These are phyloP conservation scores for Phoxinus phoxinus DNA, from an alignment of 2,113 vertebrate genomes.

Conservation along the genomic window DNA sequence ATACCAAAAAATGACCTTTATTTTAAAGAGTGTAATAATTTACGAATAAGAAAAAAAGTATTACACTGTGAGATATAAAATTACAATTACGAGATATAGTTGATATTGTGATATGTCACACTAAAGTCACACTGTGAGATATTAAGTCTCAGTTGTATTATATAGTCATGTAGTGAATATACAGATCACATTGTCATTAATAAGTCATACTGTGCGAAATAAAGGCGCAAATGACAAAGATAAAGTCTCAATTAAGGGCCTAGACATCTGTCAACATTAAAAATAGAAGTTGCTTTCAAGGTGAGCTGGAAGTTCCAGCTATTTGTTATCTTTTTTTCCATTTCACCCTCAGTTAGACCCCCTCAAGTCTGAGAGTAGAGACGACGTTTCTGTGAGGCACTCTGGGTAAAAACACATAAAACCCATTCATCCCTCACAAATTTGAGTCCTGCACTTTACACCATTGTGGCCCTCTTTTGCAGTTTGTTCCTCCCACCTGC, in stretches of 20 bases:
- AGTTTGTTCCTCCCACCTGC: conserved; percentile 65
- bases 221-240: background rate
- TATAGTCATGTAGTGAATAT: background rate
- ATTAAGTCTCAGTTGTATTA: background rate
- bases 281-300: conserved; percentile 13
- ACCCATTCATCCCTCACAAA: conserved; percentile 60
- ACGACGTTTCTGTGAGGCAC: background rate
- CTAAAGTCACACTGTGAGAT: background rate
- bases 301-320: background rate
- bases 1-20: no score
- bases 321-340: conserved; percentile 5
- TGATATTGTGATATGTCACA: background rate
- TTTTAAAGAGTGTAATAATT: no score
- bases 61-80: background rate
- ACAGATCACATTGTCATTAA: background rate
- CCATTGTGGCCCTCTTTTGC: conserved; percentile 57
- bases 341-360: background rate
- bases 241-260: background rate
- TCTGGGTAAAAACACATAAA: conserved; percentile 38
- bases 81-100: background rate
- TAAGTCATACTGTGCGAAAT: background rate
- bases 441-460: conserved; percentile 61
- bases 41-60: background rate
- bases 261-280: background rate
- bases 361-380: conserved; percentile 12